Conservation (phyloP, 2,888 invertebrate species). For the Pegoplata infirma region DNA sequence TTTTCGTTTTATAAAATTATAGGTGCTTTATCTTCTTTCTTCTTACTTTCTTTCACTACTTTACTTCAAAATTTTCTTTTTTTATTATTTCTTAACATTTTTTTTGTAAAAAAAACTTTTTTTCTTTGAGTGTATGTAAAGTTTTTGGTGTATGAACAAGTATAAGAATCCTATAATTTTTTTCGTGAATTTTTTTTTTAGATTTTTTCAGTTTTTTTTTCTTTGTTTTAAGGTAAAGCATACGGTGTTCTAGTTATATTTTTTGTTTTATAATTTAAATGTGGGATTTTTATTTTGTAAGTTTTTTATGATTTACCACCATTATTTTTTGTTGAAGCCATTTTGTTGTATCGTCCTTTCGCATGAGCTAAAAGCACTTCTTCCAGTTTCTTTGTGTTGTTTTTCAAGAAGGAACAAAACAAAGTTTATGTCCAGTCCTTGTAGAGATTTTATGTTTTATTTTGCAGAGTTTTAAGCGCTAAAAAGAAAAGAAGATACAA, state of each 20-base stretch:
- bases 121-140: slow-evolving; percentile 38
- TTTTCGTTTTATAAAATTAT: slow-evolving; percentile 42
- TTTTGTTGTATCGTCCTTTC: background rate
- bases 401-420: slow-evolving; percentile 13
- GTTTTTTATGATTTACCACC: slow-evolving; percentile 52
- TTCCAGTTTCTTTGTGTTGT: background rate
- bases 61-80: slow-evolving; percentile 29
- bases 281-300: slow-evolving; percentile 28
- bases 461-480: slow-evolving; percentile 64
- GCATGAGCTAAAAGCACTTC: slow-evolving; percentile 5
- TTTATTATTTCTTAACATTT: slow-evolving; percentile 2
- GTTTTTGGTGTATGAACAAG: slow-evolving; percentile 14
- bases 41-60: slow-evolving; percentile 34
- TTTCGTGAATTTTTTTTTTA: slow-evolving; percentile 53
- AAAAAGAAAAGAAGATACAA: slow-evolving; percentile 40
- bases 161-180: slow-evolving; percentile 41
- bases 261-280: slow-evolving; percentile 44
- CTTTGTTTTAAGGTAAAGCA: slow-evolving; percentile 64
- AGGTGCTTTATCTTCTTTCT: slow-evolving; percentile 49
- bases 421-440: slow-evolving; percentile 46
- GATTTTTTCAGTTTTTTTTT: slow-evolving; percentile 61
- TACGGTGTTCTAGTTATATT: slow-evolving; percentile 71
- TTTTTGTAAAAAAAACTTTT: slow-evolving; percentile 21
- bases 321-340: slow-evolving; percentile 15
- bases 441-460: slow-evolving; percentile 26